Base-by-base conservation (phyloP, 2,888 invertebrate genomes). In the Scaptodrosophila latifasciaeformis region DNA sequence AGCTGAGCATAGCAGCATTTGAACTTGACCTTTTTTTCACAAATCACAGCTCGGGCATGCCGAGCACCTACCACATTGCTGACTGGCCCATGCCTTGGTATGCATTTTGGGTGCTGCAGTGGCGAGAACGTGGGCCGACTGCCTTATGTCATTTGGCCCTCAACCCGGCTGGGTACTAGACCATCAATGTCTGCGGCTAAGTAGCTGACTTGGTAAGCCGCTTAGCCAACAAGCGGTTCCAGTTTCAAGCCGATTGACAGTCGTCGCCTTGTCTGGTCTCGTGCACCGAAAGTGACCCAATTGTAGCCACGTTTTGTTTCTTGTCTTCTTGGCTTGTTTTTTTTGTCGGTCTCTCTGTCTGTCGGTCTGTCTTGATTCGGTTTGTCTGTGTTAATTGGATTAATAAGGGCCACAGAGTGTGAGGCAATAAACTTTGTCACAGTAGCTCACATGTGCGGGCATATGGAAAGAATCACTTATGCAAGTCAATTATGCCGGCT, bases 121-220 rank as follows among this genome's bases (percentile, higher is more conserved):
- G 9, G n/a, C 12, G 13, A 21, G 48, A 54, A 40, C 40, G 29
- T 10, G 17, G 46, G 62, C 44, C 45, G 43, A 21, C 15, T n/a
- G 15, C 27, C 7, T 52, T 62, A 63, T 63, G 47, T 12, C 29
- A 49, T 52, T 60, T 55, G 56, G 12, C 61, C 29, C 49, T 45
- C 39, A 19, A n/a, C 3, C 35, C 47, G 46, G 35, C 59, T n/a
- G n/a, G n/a, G n/a, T n/a, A n/a, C n/a, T n/a, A n/a, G n/a, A n/a
- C n/a, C n/a, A 13, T 37, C 59, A 63, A 57, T 51, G 63, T 39
- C 48, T 43, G 59, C 17, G 50, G 37, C 12, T 65, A 65, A 65
- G 70, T 62, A 65, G 65, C 59, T 58, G 59, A 21, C 17, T n/a
- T n/a, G 48, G 55, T 70, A 72, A 70, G 67, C 67, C 43, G 67